Evolutionary conservation across 2,888 invertebrate genomes (phyloP).

Genomic region (Plebejus argus): DNA sequence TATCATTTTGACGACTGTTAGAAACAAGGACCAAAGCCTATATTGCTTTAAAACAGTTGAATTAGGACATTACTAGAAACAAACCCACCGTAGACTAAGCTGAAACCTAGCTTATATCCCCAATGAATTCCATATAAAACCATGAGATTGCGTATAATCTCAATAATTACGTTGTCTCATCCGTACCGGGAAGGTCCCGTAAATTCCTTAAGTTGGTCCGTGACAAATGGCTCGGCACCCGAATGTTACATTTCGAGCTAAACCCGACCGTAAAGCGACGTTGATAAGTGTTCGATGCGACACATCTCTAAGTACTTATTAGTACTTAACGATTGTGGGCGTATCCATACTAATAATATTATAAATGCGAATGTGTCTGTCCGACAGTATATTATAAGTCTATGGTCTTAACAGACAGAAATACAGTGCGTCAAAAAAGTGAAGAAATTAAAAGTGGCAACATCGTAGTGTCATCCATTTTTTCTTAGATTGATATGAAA

Average conservation of each 20-base stretch:
- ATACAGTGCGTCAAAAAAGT: too few relatives aligned
- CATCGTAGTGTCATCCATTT: too few relatives aligned
- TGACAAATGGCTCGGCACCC: constrained; percentile 62
- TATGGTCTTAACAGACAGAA: too few relatives aligned
- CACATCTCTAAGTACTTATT: constrained; percentile 38
- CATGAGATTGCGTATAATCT: constrained; percentile 22
- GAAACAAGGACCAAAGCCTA: too few relatives aligned
- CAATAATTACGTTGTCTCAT: constrained; percentile 44
- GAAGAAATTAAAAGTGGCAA: too few relatives aligned
- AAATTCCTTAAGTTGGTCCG: constrained; percentile 63
- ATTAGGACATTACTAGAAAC: too few relatives aligned
- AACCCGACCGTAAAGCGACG: constrained; percentile 53
- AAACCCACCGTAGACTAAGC: not conserved
- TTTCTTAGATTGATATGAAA: too few relatives aligned
- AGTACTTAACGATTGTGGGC: not conserved
- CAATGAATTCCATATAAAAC: constrained; percentile 7
- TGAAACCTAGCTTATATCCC: not conserved
- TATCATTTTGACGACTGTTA: too few relatives aligned
- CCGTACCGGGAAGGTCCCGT: constrained; percentile 57
- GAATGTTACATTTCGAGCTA: constrained; percentile 63
- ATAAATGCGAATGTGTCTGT: too few relatives aligned
- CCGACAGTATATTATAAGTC: too few relatives aligned
- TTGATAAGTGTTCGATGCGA: constrained; percentile 47
- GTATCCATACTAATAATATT: not conserved
- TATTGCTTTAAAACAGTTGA: too few relatives aligned